Conservation (phyloP, 35 echinoderm and acorn worm species). For the Patiria miniata region DNA sequence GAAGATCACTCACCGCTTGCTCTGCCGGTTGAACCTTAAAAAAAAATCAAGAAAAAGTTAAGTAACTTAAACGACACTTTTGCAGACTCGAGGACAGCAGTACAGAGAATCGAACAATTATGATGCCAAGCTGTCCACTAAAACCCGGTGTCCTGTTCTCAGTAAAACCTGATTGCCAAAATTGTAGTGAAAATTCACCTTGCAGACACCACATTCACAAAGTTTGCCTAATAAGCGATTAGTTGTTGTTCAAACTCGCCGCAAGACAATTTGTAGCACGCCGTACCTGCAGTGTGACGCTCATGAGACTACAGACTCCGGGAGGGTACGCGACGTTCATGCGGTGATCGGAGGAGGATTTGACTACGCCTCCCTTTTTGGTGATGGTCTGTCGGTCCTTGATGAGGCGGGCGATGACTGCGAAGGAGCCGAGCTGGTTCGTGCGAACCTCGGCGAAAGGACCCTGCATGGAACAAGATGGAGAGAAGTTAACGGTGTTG, state of each 20-base stretch:
- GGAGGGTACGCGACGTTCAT: slow-evolving; percentile 68
- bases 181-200: too few species aligned
- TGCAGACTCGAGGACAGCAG: background rate
- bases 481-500: background rate
- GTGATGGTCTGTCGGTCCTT: slow-evolving; percentile 86
- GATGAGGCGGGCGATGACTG: slow-evolving; percentile 69
- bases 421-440: slow-evolving; percentile 59
- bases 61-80: background rate
- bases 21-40: slow-evolving; percentile 94
- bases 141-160: too few species aligned
- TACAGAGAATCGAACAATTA: too few species aligned
- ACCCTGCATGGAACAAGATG: slow-evolving; percentile 40
- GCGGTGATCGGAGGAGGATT: slow-evolving; percentile 76
- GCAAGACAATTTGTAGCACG: background rate
- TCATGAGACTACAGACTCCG: slow-evolving; percentile 75
- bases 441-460: slow-evolving; percentile 78
- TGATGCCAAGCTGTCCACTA: too few species aligned
- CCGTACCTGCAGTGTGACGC: slow-evolving; percentile 72
- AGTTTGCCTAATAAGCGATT: background rate
- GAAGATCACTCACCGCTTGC: slow-evolving; percentile 76
- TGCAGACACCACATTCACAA: too few species aligned
- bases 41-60: background rate
- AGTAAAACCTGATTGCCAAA: too few species aligned
- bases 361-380: slow-evolving; percentile 90
- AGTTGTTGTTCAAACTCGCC: background rate